Conservation (phyloP, 1,140 invertebrate species). For the Drosophila insularis region DNA sequence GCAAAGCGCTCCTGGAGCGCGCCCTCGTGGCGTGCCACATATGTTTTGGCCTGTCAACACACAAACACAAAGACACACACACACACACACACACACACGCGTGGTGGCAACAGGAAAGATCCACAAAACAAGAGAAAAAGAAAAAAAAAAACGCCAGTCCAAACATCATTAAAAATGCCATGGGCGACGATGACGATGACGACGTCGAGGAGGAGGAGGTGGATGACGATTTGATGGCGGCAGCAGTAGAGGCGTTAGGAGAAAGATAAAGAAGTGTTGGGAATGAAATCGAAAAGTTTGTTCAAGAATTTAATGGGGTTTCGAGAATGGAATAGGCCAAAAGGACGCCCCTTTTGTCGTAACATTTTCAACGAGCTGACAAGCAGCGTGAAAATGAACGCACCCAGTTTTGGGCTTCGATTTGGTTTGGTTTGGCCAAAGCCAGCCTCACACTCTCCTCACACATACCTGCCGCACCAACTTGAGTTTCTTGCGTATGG, state of each 20-base stretch:
- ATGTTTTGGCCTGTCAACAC: slow-evolving; percentile 88
- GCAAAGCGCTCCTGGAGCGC: slow-evolving; percentile 94
- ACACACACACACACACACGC: slow-evolving; percentile 57
- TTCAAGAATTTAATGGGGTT: slow-evolving; percentile 59
- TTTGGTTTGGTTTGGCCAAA: neutral
- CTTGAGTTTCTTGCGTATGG: slow-evolving; percentile 92
- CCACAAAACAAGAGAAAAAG: slow-evolving; percentile 1
- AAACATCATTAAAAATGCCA: slow-evolving; percentile 71
- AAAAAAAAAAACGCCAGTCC: slow-evolving; percentile 33
- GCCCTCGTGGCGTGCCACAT: slow-evolving; percentile 94
- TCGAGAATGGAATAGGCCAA: neutral
- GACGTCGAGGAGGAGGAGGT: too few relatives aligned
- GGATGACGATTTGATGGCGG: slow-evolving; percentile 10
- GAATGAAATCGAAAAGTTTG: slow-evolving; percentile 73
- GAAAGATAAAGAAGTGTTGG: slow-evolving; percentile 41
- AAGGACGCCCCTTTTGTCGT: slow-evolving; percentile 23
- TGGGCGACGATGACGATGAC: slow-evolving; percentile 16
- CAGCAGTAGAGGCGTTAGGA: slow-evolving; percentile 12
- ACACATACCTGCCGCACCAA: slow-evolving; percentile 88
- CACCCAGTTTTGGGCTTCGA: slow-evolving; percentile 89
- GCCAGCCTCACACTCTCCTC: slow-evolving; percentile 82
- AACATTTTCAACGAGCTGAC: slow-evolving; percentile 55
- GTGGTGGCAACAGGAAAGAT: slow-evolving; percentile 5
- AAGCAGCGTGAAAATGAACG: slow-evolving; percentile 61
- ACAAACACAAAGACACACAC: slow-evolving; percentile 10